These are phyloP conservation scores for Myotis vivesi DNA, from an alignment of 2,797 vertebrate genomes.

Conservation along the genomic window DNA sequence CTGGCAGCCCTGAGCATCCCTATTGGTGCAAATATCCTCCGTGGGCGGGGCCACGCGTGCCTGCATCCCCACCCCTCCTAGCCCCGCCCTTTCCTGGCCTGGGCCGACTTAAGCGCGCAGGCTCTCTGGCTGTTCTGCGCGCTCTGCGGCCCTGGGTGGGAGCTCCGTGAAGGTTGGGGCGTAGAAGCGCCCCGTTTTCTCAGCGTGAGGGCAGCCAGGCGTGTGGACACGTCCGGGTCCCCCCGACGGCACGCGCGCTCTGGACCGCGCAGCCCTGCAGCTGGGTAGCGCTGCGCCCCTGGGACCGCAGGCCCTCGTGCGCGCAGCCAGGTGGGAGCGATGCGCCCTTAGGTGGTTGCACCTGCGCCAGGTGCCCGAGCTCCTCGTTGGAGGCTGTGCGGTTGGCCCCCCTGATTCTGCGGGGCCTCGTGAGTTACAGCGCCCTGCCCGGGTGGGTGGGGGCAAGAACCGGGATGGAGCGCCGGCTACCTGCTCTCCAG, in stretches of 20 bases:
- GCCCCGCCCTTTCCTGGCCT: not conserved
- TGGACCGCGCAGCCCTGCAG: not conserved
- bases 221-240: not conserved
- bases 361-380: not conserved
- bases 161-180: fast-evolving
- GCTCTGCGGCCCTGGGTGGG: fast-evolving
- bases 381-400: fast-evolving
- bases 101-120: fast-evolving
- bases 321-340: not conserved
- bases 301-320: not conserved
- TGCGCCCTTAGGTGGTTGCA: not conserved
- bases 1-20: no score
- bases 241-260: not conserved
- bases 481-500: no score
- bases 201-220: fast-evolving
- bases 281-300: not conserved
- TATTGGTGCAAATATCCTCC: not conserved
- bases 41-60: fast-evolving
- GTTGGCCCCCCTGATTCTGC: not conserved
- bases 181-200: not conserved
- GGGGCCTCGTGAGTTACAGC: fast-evolving
- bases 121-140: not conserved
- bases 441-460: not conserved
- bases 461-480: not conserved
- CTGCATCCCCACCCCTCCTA: fast-evolving